These are phyloP conservation scores for Spea multiplicata DNA, from an alignment of 2,113 vertebrate genomes.

Conservation along the genomic window DNA sequence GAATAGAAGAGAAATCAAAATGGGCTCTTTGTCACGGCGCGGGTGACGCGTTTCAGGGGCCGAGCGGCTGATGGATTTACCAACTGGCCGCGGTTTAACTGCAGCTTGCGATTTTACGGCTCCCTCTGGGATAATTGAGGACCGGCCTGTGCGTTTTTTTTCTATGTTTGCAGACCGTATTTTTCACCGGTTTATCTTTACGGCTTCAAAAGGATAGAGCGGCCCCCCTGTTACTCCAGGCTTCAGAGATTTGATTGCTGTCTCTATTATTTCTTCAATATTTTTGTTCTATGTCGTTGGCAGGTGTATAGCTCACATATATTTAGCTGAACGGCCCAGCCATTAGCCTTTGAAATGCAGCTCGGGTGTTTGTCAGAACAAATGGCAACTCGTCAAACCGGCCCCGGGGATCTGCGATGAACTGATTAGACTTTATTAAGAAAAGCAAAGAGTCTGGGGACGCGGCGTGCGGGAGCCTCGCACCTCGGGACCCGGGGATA, in stretches of 20 bases:
- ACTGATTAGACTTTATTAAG: constrained; percentile 14
- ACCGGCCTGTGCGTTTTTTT: neutral
- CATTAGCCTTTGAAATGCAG: constrained; percentile 25
- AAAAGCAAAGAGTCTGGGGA: neutral
- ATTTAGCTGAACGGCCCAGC: constrained; percentile 1
- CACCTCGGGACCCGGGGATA: neutral
- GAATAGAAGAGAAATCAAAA: constrained; percentile 26
- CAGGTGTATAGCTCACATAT: constrained; percentile 7
- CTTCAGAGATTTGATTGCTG: constrained; percentile 6
- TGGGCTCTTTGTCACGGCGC: neutral
- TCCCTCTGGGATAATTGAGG: neutral
- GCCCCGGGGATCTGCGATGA: neutral
- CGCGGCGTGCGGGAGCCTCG: neutral
- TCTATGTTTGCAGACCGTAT: constrained; percentile 6
- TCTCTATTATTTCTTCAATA: constrained; percentile 14
- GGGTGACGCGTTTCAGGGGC: constrained; percentile 11
- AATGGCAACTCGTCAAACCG: neutral
- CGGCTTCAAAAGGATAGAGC: neutral
- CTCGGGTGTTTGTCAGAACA: neutral
- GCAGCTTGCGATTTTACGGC: constrained; percentile 8
- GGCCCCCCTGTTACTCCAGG: neutral
- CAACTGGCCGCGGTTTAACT: constrained; percentile 18
- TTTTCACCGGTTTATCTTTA: constrained; percentile 25
- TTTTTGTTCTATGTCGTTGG: constrained; percentile 1
- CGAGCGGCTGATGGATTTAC: constrained; percentile 26